phyloP scores from a whole-genome alignment of 2,888 invertebrate species.

The Tetanocera ferruginea region DNA sequence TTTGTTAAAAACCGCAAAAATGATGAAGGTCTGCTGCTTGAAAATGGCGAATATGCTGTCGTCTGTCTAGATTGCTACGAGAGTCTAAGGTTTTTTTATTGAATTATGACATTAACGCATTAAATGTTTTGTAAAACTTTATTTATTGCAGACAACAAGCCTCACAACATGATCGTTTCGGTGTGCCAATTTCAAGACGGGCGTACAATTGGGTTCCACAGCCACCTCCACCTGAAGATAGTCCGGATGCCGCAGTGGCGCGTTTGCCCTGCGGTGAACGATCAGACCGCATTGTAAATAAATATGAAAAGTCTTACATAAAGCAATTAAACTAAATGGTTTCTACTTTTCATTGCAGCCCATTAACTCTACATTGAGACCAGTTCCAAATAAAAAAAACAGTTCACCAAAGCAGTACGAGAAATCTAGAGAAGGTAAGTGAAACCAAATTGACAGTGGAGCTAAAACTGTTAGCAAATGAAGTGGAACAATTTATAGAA shows the following conservation, averaged over 20 bases:
- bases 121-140: neutral
- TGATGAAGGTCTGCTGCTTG: slow-evolving; percentile 85
- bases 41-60: slow-evolving; percentile 91
- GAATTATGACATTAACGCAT: neutral
- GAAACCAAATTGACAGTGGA: neutral
- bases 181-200: slow-evolving; percentile 89
- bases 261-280: slow-evolving; percentile 88
- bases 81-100: slow-evolving; percentile 76
- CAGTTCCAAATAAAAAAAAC: slow-evolving; percentile 75
- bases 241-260: slow-evolving; percentile 86
- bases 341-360: slow-evolving; percentile 58
- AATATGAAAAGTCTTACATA: neutral
- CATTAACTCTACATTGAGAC: slow-evolving; percentile 65
- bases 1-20: slow-evolving; percentile 89
- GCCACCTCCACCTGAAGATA: slow-evolving; percentile 92
- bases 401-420: slow-evolving; percentile 76
- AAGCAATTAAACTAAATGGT: slow-evolving; percentile 15
- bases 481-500: slow-evolving; percentile 10
- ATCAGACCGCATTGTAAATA: slow-evolving; percentile 79
- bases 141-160: slow-evolving; percentile 79
- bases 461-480: neutral
- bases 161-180: slow-evolving; percentile 90
- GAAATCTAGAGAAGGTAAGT: slow-evolving; percentile 70
- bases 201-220: slow-evolving; percentile 96
- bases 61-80: slow-evolving; percentile 95